phyloP scores from a whole-genome alignment of 2,797 vertebrate genomes.

The Gephyroberyx darwinii region DNA sequence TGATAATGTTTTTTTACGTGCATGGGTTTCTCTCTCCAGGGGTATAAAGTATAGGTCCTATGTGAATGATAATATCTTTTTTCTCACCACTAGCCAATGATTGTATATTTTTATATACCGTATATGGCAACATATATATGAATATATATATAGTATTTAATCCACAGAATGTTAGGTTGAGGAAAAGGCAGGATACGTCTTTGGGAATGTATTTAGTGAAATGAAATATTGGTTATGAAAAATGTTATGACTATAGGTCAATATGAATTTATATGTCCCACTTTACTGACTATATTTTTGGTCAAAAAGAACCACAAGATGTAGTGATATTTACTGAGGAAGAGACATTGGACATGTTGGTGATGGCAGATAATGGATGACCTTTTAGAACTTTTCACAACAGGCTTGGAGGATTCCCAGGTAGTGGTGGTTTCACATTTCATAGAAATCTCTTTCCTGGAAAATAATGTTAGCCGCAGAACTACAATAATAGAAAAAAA shows the following conservation, averaged over 20 bases:
- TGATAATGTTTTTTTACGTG: constrained; percentile 54
- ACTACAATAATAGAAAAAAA: neutral
- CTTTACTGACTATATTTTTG: constrained; percentile 50
- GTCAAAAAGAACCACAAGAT: constrained; percentile 46
- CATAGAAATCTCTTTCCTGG: no score
- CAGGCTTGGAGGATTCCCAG: constrained; percentile 2
- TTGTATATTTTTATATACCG: constrained; percentile 83
- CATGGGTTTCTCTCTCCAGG: constrained; percentile 67
- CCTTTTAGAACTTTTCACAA: neutral
- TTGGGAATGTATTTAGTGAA: constrained; percentile 71
- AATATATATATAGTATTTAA: constrained; percentile 74
- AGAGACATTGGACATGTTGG: constrained; percentile 12
- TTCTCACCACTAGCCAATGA: constrained; percentile 79
- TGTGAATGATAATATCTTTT: constrained; percentile 72
- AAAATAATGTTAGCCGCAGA: neutral
- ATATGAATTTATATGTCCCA: constrained; percentile 49
- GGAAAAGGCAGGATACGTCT: constrained; percentile 54
- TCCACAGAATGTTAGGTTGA: constrained; percentile 75
- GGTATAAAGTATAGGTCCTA: constrained; percentile 68
- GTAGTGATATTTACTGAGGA: constrained; percentile 16
- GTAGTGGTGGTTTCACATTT: neutral
- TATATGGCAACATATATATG: constrained; percentile 73
- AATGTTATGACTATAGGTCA: constrained; percentile 42
- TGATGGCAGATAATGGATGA: neutral
- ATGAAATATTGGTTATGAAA: constrained; percentile 31